Evolutionary conservation across 2,797 vertebrate genomes (phyloP).

Genomic region (Psittacula derbiana): DNA sequence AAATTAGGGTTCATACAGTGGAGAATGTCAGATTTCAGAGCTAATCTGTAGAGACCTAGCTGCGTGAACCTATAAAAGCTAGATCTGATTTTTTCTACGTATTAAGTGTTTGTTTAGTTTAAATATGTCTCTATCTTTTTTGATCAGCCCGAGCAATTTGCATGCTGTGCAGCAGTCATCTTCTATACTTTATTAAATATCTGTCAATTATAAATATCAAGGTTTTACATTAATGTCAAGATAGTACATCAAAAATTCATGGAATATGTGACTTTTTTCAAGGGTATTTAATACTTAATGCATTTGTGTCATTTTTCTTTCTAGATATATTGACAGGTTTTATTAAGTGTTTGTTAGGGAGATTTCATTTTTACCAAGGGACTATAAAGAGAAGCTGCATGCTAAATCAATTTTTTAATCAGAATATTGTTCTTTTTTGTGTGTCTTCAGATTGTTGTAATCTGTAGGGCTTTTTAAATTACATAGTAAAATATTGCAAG

Average conservation of each 20-base stretch:
- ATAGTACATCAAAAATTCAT: slow-evolving; percentile 89
- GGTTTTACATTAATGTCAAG: slow-evolving; percentile 89
- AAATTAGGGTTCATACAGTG: slow-evolving; percentile 33
- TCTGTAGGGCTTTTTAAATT: slow-evolving; percentile 67
- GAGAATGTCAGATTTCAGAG: slow-evolving; percentile 45
- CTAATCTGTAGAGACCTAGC: slow-evolving; percentile 45
- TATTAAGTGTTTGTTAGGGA: slow-evolving; percentile 87
- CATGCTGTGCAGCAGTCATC: slow-evolving; percentile 73
- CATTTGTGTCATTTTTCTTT: slow-evolving; percentile 85
- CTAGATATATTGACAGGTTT: slow-evolving; percentile 84
- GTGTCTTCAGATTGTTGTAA: slow-evolving; percentile 68
- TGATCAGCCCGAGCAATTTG: slow-evolving; percentile 72
- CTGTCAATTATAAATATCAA: slow-evolving; percentile 89
- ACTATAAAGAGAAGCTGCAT: slow-evolving; percentile 78
- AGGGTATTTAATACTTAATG: slow-evolving; percentile 87
- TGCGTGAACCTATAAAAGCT: slow-evolving; percentile 61
- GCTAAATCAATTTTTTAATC: slow-evolving; percentile 80
- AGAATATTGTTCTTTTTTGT: slow-evolving; percentile 74
- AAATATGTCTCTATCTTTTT: slow-evolving; percentile 68
- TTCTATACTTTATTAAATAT: slow-evolving; percentile 86
- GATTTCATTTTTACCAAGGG: slow-evolving; percentile 81
- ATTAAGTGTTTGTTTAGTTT: slow-evolving; percentile 72
- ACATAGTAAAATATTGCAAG: slow-evolving; percentile 38
- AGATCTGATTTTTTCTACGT: slow-evolving; percentile 2
- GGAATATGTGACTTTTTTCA: slow-evolving; percentile 83